Percentiles rank a stretch among this genome's conserved stretches.
Evolutionary conservation across 2,797 vertebrate genomes (phyloP).

Genomic region (Alectoris magna): DNA sequence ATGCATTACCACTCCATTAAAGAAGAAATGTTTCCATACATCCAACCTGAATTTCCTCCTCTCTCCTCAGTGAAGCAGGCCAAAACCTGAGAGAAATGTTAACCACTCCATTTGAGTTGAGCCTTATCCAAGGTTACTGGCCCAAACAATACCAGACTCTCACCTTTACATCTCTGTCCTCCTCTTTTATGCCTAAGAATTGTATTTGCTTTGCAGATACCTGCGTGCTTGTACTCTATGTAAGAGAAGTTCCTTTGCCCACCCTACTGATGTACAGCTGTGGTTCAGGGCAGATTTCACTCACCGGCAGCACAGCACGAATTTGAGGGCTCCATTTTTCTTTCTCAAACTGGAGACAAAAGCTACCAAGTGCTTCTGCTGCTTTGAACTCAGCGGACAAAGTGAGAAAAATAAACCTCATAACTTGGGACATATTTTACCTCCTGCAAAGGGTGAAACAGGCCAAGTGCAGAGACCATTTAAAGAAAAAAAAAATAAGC

Average conservation of each 20-base stretch:
- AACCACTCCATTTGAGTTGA: neutral
- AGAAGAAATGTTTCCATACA: too few relatives aligned
- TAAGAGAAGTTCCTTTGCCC: neutral
- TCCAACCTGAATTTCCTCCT: too few relatives aligned
- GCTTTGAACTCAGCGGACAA: conserved; percentile 38
- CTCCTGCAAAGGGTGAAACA: conserved; percentile 58
- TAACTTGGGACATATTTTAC: conserved; percentile 48
- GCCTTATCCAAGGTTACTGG: neutral
- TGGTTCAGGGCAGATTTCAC: neutral
- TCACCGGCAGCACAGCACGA: neutral
- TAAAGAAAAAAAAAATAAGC: neutral
- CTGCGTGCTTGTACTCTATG: neutral
- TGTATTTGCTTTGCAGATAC: neutral
- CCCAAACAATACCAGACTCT: neutral
- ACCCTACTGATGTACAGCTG: neutral
- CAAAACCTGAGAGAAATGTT: neutral
- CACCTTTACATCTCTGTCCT: neutral
- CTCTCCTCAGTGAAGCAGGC: neutral
- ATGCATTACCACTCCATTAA: too few relatives aligned
- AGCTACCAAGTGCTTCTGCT: neutral
- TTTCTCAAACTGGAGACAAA: conserved; percentile 15
- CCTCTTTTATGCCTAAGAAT: neutral
- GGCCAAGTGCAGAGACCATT: neutral
- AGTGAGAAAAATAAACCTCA: conserved; percentile 10
- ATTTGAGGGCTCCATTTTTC: conserved; percentile 25